Evolutionary conservation across 2,797 vertebrate species (phyloP), one percentile per base, ranked within the genome.

Genomic region (Sus cebifrons): DNA sequence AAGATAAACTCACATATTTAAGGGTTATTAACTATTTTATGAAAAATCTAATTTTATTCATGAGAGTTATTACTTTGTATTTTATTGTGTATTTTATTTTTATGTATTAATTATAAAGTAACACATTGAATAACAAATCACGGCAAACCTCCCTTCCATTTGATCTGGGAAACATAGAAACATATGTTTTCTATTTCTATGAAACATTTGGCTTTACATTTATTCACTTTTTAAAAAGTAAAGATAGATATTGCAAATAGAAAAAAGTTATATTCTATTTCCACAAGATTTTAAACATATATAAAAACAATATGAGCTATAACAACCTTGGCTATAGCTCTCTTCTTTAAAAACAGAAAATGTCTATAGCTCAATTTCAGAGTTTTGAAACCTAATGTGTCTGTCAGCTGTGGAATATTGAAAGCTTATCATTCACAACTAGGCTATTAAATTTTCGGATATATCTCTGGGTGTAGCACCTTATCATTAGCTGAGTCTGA

Each of bases 371-470:
- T 5, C 15, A 49, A 32, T 70, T 73, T 78, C 23, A 52, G n/a
- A 20, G 6, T 23, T n/a, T 93, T 85, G 36, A 64, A 92, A 60
- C 18, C 32, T 81, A 40, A 56, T 64, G 64, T 32, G 5, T 62
- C 44, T 44, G 93, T 18, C 10, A 87, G 56, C 86, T 94, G 25
- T 71, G 62, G 52, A 23, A 56, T n/a, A 77, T 16, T 71, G 54
- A 96, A 74, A 88, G 73, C 27, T 91, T 54, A 85, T 5, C 62
- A 36, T 93, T 91, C n/a, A 18, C 86, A 93, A 78, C 17, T n/a
- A 54, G 54, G 20, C 32, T 32, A 81, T 74, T n/a, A 77, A 84
- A 36, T 73, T 91, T 93, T 81, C 56, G 27, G 27, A 13, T 62
- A 0, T 25, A 44, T 49, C 62, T 77, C 56, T 85, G 44, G 9